These are phyloP conservation scores for Onychomys arenicola DNA, from an alignment of 2,797 vertebrate species.

Conservation along the genomic window DNA sequence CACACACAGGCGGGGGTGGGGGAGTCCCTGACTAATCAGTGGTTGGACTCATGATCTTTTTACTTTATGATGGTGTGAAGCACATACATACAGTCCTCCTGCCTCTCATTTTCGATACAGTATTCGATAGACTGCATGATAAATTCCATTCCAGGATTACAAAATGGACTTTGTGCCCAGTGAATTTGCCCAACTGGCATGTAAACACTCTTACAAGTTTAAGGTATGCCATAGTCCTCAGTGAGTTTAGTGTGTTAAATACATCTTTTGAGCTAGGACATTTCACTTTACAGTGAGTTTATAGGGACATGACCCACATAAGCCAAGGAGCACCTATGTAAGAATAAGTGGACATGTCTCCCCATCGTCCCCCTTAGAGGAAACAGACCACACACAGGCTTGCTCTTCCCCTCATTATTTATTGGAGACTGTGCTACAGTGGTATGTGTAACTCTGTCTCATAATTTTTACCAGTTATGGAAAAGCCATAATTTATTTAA, in stretches of 20 bases:
- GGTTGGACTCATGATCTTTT: background rate
- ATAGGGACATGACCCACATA: background rate
- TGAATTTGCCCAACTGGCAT: background rate
- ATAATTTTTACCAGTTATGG: background rate
- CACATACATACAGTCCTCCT: background rate
- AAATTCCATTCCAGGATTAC: background rate
- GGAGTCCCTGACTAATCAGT: background rate
- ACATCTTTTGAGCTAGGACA: background rate
- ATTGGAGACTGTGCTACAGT: background rate
- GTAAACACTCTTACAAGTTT: background rate
- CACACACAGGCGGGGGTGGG: no score
- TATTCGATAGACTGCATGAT: background rate
- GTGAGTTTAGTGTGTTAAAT: background rate
- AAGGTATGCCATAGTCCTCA: no score
- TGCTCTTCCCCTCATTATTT: background rate
- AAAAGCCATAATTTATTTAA: slow-evolving; percentile 19
- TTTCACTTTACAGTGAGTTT: background rate
- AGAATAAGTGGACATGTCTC: fast-evolving
- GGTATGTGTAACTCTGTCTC: slow-evolving; percentile 47
- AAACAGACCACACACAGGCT: background rate
- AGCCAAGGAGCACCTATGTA: background rate
- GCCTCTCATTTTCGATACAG: background rate
- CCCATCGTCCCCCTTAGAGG: no score
- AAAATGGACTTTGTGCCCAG: background rate
- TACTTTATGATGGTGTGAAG: background rate